Base-by-base conservation (phyloP, 2,888 invertebrate genomes). In the Erebia ligea region DNA sequence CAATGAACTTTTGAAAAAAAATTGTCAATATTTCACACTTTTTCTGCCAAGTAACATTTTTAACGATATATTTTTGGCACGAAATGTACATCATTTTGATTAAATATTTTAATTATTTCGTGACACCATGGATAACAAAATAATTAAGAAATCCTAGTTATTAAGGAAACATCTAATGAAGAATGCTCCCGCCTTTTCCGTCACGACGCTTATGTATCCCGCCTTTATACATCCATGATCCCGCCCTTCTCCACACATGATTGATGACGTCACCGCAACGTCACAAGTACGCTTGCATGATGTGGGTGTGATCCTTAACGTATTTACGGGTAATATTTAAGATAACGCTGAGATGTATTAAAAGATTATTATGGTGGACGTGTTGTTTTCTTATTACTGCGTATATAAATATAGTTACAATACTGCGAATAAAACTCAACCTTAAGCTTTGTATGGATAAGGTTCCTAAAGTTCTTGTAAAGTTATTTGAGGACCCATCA, bases 181-280 rank as follows among this genome's bases (percentile, higher is more conserved):
- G 87, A 88, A 87, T 87, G 85, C 81, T 82, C 78, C 81, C 76
- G 81, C 81, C 82, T 78, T 72, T 79, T 73, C 77, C 76, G 80
- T 81, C 81, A 77, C 70, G 64, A 69, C 68, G 72, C 76, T 84
- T 86, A 82, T 84, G 84, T 80, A 74, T 74, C 79, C 78, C 81
- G 76, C 76, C 75, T 52, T 79, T 68, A 75, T 42, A 13, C 67
- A 57, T n/a, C 13, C n/a, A 84, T 91, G 91, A 78, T 78, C 79
- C 78, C 81, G 76, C 76, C 75, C 64, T 79, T 69, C 75, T 42
- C 19, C 67, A 57, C 25, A 17, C n/a, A 84, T 91, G 91, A 91
- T 90, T 91, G 91, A 91, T 91, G 89, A 90, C 86, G 86, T 80
- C 78, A 83, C 80, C 80, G 76, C 81, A 77, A 82, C 82, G 86